These are phyloP conservation scores for Asarcornis scutulata DNA, from an alignment of 2,113 vertebrate species.

Conservation along the genomic window DNA sequence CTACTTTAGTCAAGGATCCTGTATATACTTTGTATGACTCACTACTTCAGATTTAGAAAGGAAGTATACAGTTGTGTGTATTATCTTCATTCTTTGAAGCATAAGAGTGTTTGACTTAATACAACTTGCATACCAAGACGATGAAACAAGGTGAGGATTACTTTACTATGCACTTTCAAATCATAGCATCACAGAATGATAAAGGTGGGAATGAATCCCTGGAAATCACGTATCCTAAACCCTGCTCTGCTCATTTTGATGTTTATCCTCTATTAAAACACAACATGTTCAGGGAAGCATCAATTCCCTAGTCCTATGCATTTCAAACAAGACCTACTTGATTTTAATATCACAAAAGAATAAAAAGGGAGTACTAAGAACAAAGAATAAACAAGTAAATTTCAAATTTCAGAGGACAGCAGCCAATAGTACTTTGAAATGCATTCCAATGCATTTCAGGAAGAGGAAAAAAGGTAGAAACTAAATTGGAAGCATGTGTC, in stretches of 20 bases:
- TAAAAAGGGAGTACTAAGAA: not conserved
- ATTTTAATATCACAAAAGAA: not conserved
- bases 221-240: too few relatives aligned
- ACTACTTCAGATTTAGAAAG: too few relatives aligned
- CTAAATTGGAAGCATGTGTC: not conserved
- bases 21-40: too few relatives aligned
- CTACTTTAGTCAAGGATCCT: too few relatives aligned
- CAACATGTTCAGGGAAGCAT: not conserved
- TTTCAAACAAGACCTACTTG: not conserved
- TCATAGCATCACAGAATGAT: too few relatives aligned
- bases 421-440: not conserved
- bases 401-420: not conserved
- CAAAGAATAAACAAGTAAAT: not conserved
- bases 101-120: too few relatives aligned
- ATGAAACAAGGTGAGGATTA: too few relatives aligned
- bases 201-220: too few relatives aligned
- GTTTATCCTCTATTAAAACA: not conserved
- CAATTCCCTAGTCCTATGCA: fast-evolving
- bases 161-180: too few relatives aligned
- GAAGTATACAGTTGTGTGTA: too few relatives aligned
- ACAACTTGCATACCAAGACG: too few relatives aligned
- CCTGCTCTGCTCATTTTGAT: not conserved
- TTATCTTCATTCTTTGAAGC: too few relatives aligned
- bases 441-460: not conserved
- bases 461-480: not conserved